phyloP scores from a whole-genome alignment of 1,140 invertebrate species.

The Patella vulgata region DNA sequence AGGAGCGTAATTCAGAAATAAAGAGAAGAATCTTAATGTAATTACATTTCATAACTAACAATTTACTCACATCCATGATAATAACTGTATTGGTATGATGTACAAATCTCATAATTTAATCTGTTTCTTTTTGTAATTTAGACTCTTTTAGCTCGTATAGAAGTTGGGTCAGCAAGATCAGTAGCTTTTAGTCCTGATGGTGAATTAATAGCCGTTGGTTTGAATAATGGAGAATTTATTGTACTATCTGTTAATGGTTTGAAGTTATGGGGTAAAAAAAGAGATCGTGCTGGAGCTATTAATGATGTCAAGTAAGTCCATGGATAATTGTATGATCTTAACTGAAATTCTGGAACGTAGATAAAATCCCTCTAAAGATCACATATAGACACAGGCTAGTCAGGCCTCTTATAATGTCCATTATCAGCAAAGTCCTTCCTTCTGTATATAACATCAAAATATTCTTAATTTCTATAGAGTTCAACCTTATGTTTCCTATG shows the following conservation, averaged over 20 bases:
- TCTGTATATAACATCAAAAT: too few species aligned
- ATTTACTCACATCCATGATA: too few species aligned
- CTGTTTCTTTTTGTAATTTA: conserved; percentile 41
- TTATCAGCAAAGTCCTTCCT: too few species aligned
- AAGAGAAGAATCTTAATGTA: too few species aligned
- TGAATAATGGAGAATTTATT: conserved; percentile 64
- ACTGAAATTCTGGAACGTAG: not conserved
- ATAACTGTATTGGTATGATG: too few species aligned
- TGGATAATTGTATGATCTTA: not conserved
- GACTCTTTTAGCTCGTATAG: conserved; percentile 54
- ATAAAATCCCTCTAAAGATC: not conserved
- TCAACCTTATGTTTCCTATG: too few species aligned
- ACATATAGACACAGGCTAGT: too few species aligned
- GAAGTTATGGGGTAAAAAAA: conserved; percentile 54
- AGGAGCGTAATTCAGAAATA: too few species aligned
- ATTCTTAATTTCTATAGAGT: too few species aligned
- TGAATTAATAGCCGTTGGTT: conserved; percentile 62
- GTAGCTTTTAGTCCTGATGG: conserved; percentile 61
- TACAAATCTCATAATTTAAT: too few species aligned
- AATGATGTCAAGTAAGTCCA: conserved; percentile 58
- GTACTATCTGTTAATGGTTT: conserved; percentile 53
- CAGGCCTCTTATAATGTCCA: too few species aligned
- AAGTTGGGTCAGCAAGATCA: conserved; percentile 55
- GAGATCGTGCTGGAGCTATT: conserved; percentile 59
- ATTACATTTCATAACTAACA: too few species aligned